phyloP scores from a whole-genome alignment of 1,140 invertebrate species.

The Heliothis subflexa region DNA sequence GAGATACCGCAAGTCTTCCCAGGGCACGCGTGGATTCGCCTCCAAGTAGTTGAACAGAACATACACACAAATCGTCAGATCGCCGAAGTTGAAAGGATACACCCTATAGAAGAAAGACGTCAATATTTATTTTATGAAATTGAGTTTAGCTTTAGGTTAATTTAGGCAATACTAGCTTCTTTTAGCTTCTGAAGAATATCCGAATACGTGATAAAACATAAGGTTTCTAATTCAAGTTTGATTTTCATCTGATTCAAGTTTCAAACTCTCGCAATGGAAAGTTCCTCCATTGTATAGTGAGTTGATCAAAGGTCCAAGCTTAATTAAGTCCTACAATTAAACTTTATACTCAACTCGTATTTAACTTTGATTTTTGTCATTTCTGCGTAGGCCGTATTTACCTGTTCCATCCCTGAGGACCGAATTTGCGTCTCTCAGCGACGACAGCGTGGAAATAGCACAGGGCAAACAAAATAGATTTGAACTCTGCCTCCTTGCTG shows the following conservation, averaged over 20 bases:
- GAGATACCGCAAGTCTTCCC: constrained; percentile 96
- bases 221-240: no score
- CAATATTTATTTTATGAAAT: not conserved
- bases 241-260: no score
- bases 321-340: no score
- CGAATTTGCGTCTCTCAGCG: constrained; percentile 96
- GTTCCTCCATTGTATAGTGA: no score
- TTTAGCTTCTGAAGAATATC: no score
- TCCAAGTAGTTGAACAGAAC: constrained; percentile 98
- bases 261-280: no score
- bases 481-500: constrained; percentile 97
- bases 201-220: no score
- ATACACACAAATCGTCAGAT: constrained; percentile 96
- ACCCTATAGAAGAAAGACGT: constrained; percentile 73
- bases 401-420: constrained; percentile 97
- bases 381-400: constrained; percentile 44
- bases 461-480: constrained; percentile 95
- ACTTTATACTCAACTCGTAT: no score
- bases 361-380: no score
- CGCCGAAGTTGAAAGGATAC: constrained; percentile 93
- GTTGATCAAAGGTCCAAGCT: no score
- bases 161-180: no score
- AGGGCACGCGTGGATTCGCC: constrained; percentile 94
- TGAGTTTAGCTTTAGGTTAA: no score
- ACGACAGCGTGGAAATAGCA: constrained; percentile 99